Evolutionary conservation across 2,888 invertebrate species (phyloP).

Genomic region (Tinea semifulvella): DNA sequence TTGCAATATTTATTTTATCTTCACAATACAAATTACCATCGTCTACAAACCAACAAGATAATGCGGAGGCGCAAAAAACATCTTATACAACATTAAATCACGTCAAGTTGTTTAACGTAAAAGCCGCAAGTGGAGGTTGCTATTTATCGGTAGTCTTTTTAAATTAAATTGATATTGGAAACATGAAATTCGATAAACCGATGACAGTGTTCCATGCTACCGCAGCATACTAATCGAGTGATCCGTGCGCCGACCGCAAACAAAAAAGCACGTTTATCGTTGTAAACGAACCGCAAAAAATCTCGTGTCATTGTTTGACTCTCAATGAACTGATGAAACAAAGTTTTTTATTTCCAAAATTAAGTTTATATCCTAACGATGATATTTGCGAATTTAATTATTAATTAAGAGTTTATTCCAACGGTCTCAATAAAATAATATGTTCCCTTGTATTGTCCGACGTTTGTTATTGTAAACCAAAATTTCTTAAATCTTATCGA

Average conservation of each 20-base stretch:
- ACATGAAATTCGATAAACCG: conserved; percentile 36
- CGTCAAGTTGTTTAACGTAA: neutral
- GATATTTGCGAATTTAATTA: too few species aligned
- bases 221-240: conserved; percentile 31
- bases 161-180: conserved; percentile 36
- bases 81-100: conserved; percentile 2
- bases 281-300: conserved; percentile 27
- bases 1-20: too few species aligned
- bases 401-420: too few species aligned
- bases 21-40: too few species aligned
- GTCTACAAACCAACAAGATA: too few species aligned
- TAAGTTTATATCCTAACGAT: too few species aligned
- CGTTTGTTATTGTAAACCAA: neutral
- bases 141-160: conserved; percentile 2
- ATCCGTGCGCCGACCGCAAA: conserved; percentile 43
- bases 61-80: too few species aligned
- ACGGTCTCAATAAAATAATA: conserved; percentile 8
- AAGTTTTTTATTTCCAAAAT: neutral
- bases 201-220: conserved; percentile 30
- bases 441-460: neutral
- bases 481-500: conserved; percentile 8
- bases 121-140: conserved; percentile 8
- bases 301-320: conserved; percentile 21
- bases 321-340: conserved; percentile 6
- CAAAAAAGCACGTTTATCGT: conserved; percentile 20